These are phyloP conservation scores for Drosophila ficusphila DNA, from an alignment of 1,140 invertebrate species.

Conservation along the genomic window DNA sequence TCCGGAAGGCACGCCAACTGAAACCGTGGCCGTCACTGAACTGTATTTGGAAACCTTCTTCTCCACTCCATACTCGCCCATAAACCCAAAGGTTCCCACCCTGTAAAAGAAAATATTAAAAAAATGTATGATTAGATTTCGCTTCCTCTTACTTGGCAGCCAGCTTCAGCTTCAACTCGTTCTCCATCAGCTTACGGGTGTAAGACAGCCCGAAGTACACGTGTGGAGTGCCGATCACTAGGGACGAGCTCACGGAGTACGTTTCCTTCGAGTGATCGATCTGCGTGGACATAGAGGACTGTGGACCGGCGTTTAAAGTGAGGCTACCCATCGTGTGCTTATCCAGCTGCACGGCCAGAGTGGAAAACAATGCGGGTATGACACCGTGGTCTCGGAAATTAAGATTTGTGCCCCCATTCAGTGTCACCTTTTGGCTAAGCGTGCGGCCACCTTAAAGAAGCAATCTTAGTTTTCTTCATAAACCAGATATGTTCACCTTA, in stretches of 20 bases:
- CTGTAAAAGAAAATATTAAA: conserved; percentile 84
- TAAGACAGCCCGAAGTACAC: conserved; percentile 91
- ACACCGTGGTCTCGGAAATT: conserved; percentile 90
- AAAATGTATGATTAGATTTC: too few relatives aligned
- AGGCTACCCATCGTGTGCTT: conserved; percentile 94
- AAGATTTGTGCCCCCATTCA: conserved; percentile 88
- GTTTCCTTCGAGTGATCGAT: conserved; percentile 90
- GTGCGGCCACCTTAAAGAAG: conserved; percentile 66
- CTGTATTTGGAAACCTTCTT: conserved; percentile 96
- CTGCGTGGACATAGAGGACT: conserved; percentile 91
- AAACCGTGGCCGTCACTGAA: conserved; percentile 92
- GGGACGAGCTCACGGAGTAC: conserved; percentile 87
- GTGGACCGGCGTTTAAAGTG: conserved; percentile 89
- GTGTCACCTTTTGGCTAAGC: conserved; percentile 54
- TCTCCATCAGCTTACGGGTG: conserved; percentile 90
- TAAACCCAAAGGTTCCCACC: conserved; percentile 93
- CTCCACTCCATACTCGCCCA: conserved; percentile 95
- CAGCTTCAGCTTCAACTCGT: conserved; percentile 90
- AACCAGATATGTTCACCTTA: conserved; percentile 1
- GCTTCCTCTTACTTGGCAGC: conserved; percentile 89
- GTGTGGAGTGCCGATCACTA: conserved; percentile 93
- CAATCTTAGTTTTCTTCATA: neutral
- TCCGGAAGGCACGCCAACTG: conserved; percentile 93
- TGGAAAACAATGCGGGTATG: conserved; percentile 88
- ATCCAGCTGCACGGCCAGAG: conserved; percentile 93